These are phyloP conservation scores for Sinocyclocheilus grahami DNA, from an alignment of 2,113 vertebrate genomes.

Conservation along the genomic window DNA sequence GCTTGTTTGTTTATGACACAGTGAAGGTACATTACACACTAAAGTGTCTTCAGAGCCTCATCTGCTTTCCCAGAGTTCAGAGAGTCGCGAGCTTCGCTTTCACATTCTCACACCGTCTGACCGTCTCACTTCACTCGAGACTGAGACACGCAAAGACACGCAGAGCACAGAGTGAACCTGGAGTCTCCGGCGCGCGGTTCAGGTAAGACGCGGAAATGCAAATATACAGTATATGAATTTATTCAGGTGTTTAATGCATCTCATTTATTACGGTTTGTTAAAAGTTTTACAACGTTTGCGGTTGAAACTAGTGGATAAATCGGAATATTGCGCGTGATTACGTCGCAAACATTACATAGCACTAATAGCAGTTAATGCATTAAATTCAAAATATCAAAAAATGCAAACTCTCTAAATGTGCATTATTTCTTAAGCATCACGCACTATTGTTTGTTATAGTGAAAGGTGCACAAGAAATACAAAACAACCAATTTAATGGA, in stretches of 20 bases:
- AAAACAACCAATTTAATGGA: neutral
- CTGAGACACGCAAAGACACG: neutral
- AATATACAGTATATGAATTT: neutral
- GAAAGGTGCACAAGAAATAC: neutral
- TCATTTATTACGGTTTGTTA: neutral
- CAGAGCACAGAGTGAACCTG: neutral
- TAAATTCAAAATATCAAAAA: neutral
- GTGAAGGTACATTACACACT: conserved; percentile 40
- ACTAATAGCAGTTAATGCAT: neutral
- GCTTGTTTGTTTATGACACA: conserved; percentile 30
- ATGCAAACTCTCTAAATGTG: neutral
- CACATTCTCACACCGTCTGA: conserved; percentile 7
- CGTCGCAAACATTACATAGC: neutral
- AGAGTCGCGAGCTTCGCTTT: conserved; percentile 5
- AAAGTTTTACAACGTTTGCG: neutral
- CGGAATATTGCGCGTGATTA: neutral
- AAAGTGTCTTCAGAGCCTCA: conserved; percentile 19
- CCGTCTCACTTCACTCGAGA: neutral
- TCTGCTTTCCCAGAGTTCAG: no score
- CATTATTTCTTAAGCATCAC: neutral
- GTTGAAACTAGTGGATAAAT: neutral
- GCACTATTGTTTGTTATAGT: neutral
- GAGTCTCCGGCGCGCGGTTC: neutral
- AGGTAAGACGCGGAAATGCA: neutral
- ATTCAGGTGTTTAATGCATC: neutral